A percentile compares a stretch with the other conserved stretches of the same genome.
These are phyloP conservation scores for Aphelenchoides besseyi DNA, from an alignment of 1,140 invertebrate species.

Conservation along the genomic window DNA sequence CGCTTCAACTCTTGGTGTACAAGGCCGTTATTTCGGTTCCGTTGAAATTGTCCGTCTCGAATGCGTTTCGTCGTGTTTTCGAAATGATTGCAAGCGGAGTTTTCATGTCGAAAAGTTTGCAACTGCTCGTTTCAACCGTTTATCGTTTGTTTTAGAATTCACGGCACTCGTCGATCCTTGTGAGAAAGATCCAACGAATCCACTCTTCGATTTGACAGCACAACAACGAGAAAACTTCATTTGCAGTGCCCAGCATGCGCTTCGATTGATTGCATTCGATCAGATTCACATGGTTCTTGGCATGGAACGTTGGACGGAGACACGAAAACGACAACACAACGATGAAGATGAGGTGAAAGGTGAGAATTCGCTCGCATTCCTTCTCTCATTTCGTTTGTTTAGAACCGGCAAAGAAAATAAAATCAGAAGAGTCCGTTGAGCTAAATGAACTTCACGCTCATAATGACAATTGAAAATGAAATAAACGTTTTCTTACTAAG, in stretches of 20 bases:
- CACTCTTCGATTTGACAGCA: conserved; percentile 74
- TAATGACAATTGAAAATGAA: background rate
- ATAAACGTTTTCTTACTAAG: background rate
- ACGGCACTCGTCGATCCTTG: conserved; percentile 87
- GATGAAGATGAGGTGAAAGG: background rate
- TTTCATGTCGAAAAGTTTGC: conserved; percentile 72
- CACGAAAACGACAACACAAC: background rate
- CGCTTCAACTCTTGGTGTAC: conserved; percentile 84
- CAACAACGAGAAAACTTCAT: conserved; percentile 94
- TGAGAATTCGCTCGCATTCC: background rate
- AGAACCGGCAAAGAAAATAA: background rate
- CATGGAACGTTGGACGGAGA: conserved; percentile 67
- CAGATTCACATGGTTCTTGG: conserved; percentile 89
- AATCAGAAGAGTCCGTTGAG: background rate
- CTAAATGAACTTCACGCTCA: background rate
- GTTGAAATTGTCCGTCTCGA: conserved; percentile 79
- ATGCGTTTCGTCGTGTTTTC: conserved; percentile 84
- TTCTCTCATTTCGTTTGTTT: background rate
- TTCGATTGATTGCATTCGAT: conserved; percentile 82
- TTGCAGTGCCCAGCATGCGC: conserved; percentile 84
- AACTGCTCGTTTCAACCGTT: conserved; percentile 23
- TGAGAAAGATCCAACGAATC: conserved; percentile 92
- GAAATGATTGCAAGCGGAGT: conserved; percentile 88
- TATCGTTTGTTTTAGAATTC: conserved; percentile 64
- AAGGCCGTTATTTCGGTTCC: conserved; percentile 85